Conservation (phyloP, 2,888 invertebrate genomes). For the Caenorhabditis macrosperma region DNA sequence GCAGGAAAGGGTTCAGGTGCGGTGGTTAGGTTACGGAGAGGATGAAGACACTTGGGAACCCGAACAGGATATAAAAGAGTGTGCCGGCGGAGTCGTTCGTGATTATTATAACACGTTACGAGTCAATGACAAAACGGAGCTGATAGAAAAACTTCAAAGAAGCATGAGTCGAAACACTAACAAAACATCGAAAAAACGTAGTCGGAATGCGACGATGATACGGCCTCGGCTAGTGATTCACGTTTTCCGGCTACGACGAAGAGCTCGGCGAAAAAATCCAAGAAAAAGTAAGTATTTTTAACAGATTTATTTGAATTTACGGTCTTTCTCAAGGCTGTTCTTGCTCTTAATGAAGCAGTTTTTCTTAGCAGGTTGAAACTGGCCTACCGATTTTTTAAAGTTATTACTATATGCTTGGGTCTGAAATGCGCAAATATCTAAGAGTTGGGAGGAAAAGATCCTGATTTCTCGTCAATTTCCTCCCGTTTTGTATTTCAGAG, state of each 20-base stretch:
- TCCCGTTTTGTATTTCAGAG: too few relatives aligned
- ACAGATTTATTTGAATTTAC: too few relatives aligned
- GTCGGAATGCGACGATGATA: not conserved
- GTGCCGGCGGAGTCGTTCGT: conserved; percentile 28
- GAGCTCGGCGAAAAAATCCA: not conserved
- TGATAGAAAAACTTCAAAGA: not conserved
- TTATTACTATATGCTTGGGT: too few relatives aligned
- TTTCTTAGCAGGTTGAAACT: too few relatives aligned
- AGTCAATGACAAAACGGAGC: conserved; percentile 17
- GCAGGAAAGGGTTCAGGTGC: too few relatives aligned
- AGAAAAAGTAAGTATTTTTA: conserved; percentile 16
- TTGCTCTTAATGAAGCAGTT: too few relatives aligned
- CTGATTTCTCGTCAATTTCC: too few relatives aligned
- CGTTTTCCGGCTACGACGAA: conserved; percentile 1
- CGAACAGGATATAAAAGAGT: conserved; percentile 60
- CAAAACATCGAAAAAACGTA: conserved; percentile 3
- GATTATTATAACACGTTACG: conserved; percentile 30
- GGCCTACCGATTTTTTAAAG: too few relatives aligned
- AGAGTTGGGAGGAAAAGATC: too few relatives aligned
- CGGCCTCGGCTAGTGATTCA: not conserved
- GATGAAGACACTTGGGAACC: conserved; percentile 72
- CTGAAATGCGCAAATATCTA: too few relatives aligned
- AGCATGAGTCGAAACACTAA: not conserved
- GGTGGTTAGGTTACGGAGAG: conserved; percentile 66
- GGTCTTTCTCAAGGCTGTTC: too few relatives aligned